phyloP scores from a whole-genome alignment of 1,140 invertebrate genomes.

The Caerostris darwini region DNA sequence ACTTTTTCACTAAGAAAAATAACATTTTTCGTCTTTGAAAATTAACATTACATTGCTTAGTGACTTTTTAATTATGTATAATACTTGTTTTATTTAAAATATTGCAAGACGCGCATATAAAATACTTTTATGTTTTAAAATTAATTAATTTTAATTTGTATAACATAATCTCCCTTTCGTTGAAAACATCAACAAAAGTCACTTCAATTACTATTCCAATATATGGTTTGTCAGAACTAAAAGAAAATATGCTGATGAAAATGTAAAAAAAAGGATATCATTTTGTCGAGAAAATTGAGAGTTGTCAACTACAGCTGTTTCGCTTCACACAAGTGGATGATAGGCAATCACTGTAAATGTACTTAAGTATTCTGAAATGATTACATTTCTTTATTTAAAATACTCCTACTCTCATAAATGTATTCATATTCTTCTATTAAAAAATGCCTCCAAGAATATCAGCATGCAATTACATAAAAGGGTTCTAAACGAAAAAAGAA shows the following conservation, averaged over 20 bases:
- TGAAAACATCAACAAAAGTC: neutral
- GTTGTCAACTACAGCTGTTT: slow-evolving; percentile 22
- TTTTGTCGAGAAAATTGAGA: neutral
- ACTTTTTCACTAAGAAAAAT: neutral
- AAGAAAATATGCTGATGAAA: neutral
- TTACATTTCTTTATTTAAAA: slow-evolving; percentile 11
- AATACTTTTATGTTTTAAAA: neutral
- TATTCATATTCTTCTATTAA: neutral
- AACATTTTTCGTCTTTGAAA: no score
- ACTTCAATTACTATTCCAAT: neutral
- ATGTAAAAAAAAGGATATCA: neutral
- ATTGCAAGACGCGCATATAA: neutral
- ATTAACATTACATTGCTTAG: no score
- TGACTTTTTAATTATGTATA: neutral
- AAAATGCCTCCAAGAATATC: slow-evolving; percentile 1
- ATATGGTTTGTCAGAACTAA: slow-evolving; percentile 4
- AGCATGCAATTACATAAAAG: slow-evolving; percentile 23
- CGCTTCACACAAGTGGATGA: slow-evolving; percentile 25
- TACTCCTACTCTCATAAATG: neutral
- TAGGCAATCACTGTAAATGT: slow-evolving; percentile 27
- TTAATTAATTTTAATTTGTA: neutral
- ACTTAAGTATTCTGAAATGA: slow-evolving; percentile 40
- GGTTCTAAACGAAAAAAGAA: neutral
- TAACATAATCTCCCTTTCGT: neutral
- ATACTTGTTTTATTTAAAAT: neutral